Conservation (phyloP, 2,797 vertebrate genomes). For the Ctenochaetus hawaiiensis region DNA sequence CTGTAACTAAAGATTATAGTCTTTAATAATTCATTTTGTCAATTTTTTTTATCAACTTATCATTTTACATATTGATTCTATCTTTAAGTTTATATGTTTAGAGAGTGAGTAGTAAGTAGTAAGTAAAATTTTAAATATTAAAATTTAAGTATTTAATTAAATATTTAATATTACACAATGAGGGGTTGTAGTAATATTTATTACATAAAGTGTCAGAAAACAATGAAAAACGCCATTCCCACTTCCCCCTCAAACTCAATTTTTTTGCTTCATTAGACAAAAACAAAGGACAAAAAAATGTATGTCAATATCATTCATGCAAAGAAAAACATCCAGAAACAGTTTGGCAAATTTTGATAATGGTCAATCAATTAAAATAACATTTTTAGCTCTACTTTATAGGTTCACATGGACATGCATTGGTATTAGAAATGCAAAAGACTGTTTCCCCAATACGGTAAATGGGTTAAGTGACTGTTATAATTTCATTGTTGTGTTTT, state of each 20-base stretch:
- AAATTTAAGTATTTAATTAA: not conserved
- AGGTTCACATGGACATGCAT: not conserved
- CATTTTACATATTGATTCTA: not conserved
- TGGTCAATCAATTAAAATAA: not conserved
- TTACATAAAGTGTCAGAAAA: not conserved
- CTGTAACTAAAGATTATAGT: not conserved
- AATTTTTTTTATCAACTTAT: not conserved
- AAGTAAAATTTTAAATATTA: not conserved
- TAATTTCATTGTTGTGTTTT: not conserved
- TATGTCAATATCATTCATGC: not conserved
- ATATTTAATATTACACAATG: too few relatives aligned
- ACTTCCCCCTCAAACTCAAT: not conserved
- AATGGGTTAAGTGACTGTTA: not conserved
- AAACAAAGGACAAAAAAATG: not conserved
- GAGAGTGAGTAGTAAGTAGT: too few relatives aligned
- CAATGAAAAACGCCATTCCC: not conserved
- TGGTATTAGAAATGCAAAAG: not conserved
- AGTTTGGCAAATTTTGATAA: not conserved
- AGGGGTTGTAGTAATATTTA: not conserved
- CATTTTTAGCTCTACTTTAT: not conserved
- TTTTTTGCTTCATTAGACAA: not conserved
- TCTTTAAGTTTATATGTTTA: too few relatives aligned
- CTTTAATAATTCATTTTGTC: not conserved
- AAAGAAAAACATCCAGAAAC: not conserved
- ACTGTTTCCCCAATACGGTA: not conserved